A percentile compares a stretch with the other conserved stretches of the same genome.
phyloP scores from a whole-genome alignment of 2,113 vertebrate genomes.

The Mobula hypostoma region DNA sequence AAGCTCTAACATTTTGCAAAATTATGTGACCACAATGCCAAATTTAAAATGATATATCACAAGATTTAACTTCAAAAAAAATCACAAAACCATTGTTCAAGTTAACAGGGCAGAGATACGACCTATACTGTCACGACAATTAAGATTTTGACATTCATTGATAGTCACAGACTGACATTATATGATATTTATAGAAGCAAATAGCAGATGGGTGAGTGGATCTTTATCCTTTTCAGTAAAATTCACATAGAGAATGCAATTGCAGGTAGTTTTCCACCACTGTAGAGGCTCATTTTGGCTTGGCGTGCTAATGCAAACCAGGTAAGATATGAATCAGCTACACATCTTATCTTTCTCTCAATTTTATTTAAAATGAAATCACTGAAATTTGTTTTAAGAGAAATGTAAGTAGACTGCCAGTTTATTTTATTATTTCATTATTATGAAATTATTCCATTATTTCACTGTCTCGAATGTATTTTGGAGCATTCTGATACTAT shows the following conservation, averaged over 20 bases:
- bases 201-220: neutral
- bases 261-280: neutral
- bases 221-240: neutral
- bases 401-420: neutral
- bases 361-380: neutral
- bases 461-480: neutral
- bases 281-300: neutral
- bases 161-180: conserved; percentile 9
- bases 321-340: neutral
- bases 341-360: neutral
- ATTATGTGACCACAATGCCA: neutral
- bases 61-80: neutral
- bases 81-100: neutral
- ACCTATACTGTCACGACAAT: neutral
- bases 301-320: neutral
- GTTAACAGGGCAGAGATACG: neutral
- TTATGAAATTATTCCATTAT: neutral
- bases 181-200: neutral
- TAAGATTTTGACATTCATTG: neutral
- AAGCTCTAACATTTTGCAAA: neutral
- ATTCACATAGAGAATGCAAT: neutral
- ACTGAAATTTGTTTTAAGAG: neutral
- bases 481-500: neutral
- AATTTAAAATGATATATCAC: conserved; percentile 3
- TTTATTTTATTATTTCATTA: neutral